Evolutionary conservation across 2,888 invertebrate genomes (phyloP), one percentile per base, ranked within the genome.

Genomic region (Hylaea fasciaria): DNA sequence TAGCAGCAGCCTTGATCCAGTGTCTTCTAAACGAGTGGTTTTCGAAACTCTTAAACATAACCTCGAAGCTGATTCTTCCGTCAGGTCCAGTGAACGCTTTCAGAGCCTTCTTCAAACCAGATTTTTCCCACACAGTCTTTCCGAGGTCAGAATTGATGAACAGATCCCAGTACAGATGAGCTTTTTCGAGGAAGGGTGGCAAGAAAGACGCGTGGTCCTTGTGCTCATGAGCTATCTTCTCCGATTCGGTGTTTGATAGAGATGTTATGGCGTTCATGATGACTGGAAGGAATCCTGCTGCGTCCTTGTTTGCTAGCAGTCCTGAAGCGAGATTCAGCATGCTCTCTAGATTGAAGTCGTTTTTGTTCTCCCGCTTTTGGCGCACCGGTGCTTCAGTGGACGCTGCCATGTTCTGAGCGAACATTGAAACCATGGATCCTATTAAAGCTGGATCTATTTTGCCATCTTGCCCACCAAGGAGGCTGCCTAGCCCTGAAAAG

Each of bases 141-240:
- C 96, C 96, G 14, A 97, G 87, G 66, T 97, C 96, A 0, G 97
- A 96, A 77, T 95, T 95, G 32, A 95, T 88, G 74, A 97, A 96
- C 64, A 96, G 93, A 67, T 97, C 96, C 94, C 96, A 96, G 74
- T 95, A 93, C 0, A 96, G 86, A 80, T 96, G 96, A 0, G 94
- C 79, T 68, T 95, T 91, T 57, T 91, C 91, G 16, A 82, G 94
- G 77, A 82, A 95, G 74, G 61, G 96, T 0, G 96, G 96, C 65
- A 97, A 83, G 70, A 95, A 94, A 81, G 95, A 94, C 0, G 95
- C 94, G 70, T 96, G 96, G 43, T 93, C 95, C 54, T 95, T 94
- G 73, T 96, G 96, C 0, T 93, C 93, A 16, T 94, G 93, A 35
- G 94, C 93, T 0, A 94, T 90, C 62, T 93, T 93, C 51, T 93